Base-by-base conservation (phyloP, 2,797 vertebrate species). In the Melanogrammus aeglefinus region DNA sequence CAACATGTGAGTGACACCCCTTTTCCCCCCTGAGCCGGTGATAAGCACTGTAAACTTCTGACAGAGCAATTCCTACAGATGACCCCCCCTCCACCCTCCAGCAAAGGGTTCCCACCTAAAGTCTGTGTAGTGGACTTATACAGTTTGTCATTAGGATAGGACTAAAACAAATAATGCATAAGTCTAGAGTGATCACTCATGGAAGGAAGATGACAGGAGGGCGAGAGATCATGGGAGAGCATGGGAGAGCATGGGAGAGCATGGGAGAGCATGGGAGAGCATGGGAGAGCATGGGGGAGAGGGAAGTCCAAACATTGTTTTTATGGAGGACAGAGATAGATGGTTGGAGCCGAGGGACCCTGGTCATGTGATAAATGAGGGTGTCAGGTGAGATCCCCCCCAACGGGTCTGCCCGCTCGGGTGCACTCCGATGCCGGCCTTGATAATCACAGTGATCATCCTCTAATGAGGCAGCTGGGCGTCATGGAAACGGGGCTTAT, bases 291-390 rank as follows among this genome's bases (percentile, higher is more conserved):
- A 51, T 18, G 47, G 16, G 47, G 4, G 57, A 66, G 51, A 57
- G 44, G 21, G 47, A 18, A 24, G 27, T 63, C 4, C 7, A 63
- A 63, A 63, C 6, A 57, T 6, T 21, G 4, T n/a, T 7, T 27
- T n/a, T 13, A 27, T 9, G 24, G 12, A n/a, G n/a, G 63, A 69
- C 57, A 63, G 12, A 69, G n/a, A 69, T 12, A 27, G 8, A 27
- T 10, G 63, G n/a, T 69, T 3, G 63, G n/a, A 27, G 24, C 63
- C 10, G n/a, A 24, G 27, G 81, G 84, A 81, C 88, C 78, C 81
- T 79, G 85, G 84, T 81, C 81, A 39, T 76, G 85, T 92, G 92
- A 93, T 92, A 86, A 90, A 92, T 86, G 88, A 90, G 84, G 83
- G 86, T 89, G 89, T 91, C 91, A 90, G 80, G 57, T 75, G 84